Evolutionary conservation across 2,888 invertebrate genomes (phyloP).

Genomic region (Belgica antarctica): DNA sequence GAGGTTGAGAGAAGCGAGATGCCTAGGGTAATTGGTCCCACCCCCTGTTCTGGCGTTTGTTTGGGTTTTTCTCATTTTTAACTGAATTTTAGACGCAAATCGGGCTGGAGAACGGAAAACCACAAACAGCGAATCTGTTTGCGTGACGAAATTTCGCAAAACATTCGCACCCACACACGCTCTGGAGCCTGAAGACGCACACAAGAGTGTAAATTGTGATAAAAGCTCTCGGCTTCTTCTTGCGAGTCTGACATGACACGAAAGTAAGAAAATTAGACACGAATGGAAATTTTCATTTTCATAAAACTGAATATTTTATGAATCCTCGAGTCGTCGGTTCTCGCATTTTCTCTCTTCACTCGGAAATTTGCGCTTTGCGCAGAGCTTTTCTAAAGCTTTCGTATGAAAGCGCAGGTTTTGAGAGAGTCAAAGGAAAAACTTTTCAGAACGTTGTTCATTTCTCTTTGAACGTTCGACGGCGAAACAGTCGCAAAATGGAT

Average conservation of each 20-base stretch:
- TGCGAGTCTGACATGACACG: neutral
- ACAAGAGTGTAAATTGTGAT: conserved; percentile 12
- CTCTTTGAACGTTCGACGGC: neutral
- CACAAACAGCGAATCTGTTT: neutral
- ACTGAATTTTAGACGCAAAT: neutral
- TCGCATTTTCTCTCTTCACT: neutral
- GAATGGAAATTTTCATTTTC: conserved; percentile 36
- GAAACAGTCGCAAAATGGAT: conserved; percentile 4
- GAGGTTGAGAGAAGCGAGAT: neutral
- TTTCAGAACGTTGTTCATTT: conserved; percentile 21
- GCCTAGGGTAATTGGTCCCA: neutral
- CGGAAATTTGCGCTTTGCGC: conserved; percentile 23
- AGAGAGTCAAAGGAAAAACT: conserved; percentile 5
- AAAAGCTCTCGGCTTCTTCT: neutral
- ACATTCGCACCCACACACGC: neutral
- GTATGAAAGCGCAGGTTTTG: conserved; percentile 31
- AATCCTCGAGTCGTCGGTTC: too few relatives aligned
- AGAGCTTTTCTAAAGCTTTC: conserved; percentile 39
- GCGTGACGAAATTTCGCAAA: neutral
- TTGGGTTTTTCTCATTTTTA: neutral
- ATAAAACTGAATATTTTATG: conserved; percentile 38
- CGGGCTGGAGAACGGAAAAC: neutral
- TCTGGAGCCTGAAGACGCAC: neutral
- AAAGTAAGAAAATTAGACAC: conserved; percentile 21
- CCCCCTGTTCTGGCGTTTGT: neutral